phyloP scores from a whole-genome alignment of 2,888 invertebrate species.

The Eupithecia dodoneata region DNA sequence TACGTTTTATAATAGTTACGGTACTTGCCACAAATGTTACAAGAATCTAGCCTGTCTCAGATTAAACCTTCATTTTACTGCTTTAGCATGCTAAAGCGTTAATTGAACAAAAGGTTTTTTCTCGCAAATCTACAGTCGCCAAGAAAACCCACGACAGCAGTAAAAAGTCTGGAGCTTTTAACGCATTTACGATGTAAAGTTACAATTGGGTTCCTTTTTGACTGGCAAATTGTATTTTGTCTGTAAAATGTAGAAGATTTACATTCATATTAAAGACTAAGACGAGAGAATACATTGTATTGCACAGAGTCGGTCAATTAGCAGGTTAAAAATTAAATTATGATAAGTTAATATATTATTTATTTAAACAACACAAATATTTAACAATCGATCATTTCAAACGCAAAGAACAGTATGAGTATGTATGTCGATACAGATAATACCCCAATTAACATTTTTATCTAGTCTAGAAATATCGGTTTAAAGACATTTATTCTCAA shows the following conservation, averaged over 20 bases:
- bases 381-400: not conserved
- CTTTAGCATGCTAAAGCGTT: constrained; percentile 35
- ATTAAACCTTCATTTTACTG: constrained; percentile 9
- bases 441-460: not conserved
- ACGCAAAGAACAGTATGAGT: not conserved
- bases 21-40: not conserved
- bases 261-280: not conserved
- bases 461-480: not conserved
- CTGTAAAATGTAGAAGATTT: not conserved
- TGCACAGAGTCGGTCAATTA: not conserved
- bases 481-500: no score
- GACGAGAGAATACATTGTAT: not conserved
- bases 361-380: not conserved
- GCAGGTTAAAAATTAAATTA: not conserved
- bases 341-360: not conserved
- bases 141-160: constrained; percentile 6
- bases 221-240: constrained; percentile 2
- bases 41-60: not conserved
- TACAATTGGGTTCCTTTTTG: not conserved
- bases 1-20: not conserved
- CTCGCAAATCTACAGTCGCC: not conserved
- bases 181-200: not conserved
- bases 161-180: constrained; percentile 2
- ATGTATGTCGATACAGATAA: no score
- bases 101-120: constrained; percentile 33